A percentile compares a stretch with the other conserved stretches of the same genome.
These are phyloP conservation scores for Chironomus tentans DNA, from an alignment of 2,888 invertebrate species.

Conservation along the genomic window DNA sequence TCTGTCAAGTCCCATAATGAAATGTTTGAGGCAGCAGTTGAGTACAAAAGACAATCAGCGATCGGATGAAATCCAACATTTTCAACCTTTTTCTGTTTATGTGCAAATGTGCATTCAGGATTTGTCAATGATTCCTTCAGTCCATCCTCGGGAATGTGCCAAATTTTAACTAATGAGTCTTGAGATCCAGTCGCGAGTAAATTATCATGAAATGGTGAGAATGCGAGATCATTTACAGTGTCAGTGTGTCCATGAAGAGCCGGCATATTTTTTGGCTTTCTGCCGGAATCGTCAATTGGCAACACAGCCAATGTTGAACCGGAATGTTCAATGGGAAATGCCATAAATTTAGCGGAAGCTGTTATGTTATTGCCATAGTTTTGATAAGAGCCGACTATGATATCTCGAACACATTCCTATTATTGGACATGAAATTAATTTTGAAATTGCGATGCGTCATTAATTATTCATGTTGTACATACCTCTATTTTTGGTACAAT, in stretches of 20 bases:
- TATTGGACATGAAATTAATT: background rate
- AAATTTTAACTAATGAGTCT: conserved; percentile 60
- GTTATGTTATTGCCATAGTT: conserved; percentile 93
- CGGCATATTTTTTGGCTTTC: conserved; percentile 82
- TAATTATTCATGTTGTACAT: conserved; percentile 40
- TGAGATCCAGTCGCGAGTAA: conserved; percentile 83
- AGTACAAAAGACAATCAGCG: conserved; percentile 80
- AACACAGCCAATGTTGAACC: conserved; percentile 85
- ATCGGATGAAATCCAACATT: conserved; percentile 86
- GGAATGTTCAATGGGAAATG: conserved; percentile 89
- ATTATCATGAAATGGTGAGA: conserved; percentile 92
- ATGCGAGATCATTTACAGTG: conserved; percentile 88
- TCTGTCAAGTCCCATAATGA: conserved; percentile 79
- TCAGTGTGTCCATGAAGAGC: conserved; percentile 78
- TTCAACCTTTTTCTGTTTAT: conserved; percentile 77
- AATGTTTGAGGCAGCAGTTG: conserved; percentile 70
- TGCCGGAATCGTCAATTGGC: conserved; percentile 78
- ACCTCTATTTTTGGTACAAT: conserved; percentile 92
- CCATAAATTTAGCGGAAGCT: conserved; percentile 87
- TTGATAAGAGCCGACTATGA: conserved; percentile 86
- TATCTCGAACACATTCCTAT: conserved; percentile 58
- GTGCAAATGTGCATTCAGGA: conserved; percentile 71
- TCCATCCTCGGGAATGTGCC: conserved; percentile 79
- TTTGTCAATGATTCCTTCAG: conserved; percentile 66
- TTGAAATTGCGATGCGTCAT: background rate